These are phyloP conservation scores for Zaprionus tsacasi DNA, from an alignment of 1,140 invertebrate species.

Conservation along the genomic window DNA sequence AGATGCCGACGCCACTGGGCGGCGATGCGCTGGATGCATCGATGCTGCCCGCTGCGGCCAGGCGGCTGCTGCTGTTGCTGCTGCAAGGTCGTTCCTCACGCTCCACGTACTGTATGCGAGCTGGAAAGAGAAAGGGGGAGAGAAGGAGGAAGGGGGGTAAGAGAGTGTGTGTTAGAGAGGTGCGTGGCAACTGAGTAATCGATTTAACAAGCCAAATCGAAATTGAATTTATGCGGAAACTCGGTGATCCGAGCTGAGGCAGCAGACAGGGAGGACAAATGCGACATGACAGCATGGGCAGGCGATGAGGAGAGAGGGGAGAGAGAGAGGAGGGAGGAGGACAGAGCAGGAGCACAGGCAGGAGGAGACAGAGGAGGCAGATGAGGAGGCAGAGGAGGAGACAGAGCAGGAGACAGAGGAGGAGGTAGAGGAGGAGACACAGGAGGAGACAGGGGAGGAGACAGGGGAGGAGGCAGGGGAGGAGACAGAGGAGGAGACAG, in stretches of 20 bases:
- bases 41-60: conserved; percentile 31
- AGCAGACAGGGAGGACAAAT: neutral
- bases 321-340: too few species aligned
- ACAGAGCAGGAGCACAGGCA: neutral
- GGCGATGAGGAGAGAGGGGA: neutral
- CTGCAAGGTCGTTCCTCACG: conserved; percentile 37
- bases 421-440: too few species aligned
- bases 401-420: too few species aligned
- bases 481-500: too few species aligned
- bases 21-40: conserved; percentile 47
- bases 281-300: conserved; percentile 60
- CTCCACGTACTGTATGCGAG: conserved; percentile 76
- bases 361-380: neutral
- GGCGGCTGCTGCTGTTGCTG: conserved; percentile 29
- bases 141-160: conserved; percentile 11
- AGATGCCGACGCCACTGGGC: conserved; percentile 50
- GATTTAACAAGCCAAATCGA: conserved; percentile 61
- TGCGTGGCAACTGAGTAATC: conserved; percentile 54
- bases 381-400: too few species aligned
- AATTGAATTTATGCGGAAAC: conserved; percentile 19
- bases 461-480: too few species aligned
- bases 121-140: conserved; percentile 30
- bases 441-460: too few species aligned
- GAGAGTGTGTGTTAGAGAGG: neutral
- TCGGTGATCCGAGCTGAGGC: conserved; percentile 12